Base-by-base conservation (phyloP, 1,140 invertebrate species). In the Euura lappo region DNA sequence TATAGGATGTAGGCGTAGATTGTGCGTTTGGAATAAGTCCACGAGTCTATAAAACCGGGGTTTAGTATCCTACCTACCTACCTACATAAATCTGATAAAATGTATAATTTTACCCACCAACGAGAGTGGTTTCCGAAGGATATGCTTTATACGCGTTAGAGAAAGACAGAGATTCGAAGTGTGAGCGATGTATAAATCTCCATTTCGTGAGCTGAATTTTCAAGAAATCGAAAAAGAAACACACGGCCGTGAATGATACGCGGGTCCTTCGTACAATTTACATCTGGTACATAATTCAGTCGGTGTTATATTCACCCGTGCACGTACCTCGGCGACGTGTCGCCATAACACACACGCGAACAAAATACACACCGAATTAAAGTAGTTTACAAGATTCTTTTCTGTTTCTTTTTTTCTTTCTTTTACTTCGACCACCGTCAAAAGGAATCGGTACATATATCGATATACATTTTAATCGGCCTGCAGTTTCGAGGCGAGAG, bases 211-310 rank as follows among this genome's bases (percentile, higher is more conserved):
- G 79, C 65, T 65, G 79, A 80, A 80, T 80, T 80, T 78, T 77
- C 78, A 80, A 79, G 74, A 77, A 80, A 75, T 77, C 77, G 77
- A 80, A 80, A 80, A 77, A 80, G 75, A 74, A 75, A 80, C 74
- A 80, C 72, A 77, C 72, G 72, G 46, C 79, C 69, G 64, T 75
- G 79, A 72, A 80, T 77, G 78, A 80, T 79, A 78, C 77, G 68
- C 28, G 71, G 68, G 42, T n/a, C 28, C 28, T 28, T 28, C 28
- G 44, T 60, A n/a, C 13, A 72, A 81, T 81, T 81, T 81, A 76
- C 80, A 81, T 81, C 77, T 78, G 77, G 78, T 79, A 80, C 79
- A 81, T 81, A 80, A 80, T 81, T 80, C 80, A 81, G 78, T 74
- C 75, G 71, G 71, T 76, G 79, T 78, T 72, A 8, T 28, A 28